Conservation (phyloP, 1,140 invertebrate genomes). For the Rhizoglyphus robini region DNA sequence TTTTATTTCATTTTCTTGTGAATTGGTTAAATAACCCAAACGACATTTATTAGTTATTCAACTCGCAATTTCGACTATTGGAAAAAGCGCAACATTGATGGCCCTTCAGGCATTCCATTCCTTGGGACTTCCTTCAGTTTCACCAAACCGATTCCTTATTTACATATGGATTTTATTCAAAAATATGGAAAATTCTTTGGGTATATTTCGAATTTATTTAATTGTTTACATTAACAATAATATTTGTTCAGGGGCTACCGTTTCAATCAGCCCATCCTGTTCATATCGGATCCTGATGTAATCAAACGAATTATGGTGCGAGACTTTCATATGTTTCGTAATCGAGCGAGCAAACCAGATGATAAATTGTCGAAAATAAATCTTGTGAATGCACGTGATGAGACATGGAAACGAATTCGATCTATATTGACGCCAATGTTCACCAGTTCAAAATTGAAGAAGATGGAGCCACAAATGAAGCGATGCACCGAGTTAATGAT, state of each 20-base stretch:
- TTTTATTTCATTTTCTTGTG: no score
- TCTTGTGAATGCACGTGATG: slow-evolving; percentile 27
- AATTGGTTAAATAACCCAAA: no score
- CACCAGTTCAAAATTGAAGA: slow-evolving; percentile 43
- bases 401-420: slow-evolving; percentile 41
- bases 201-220: no score
- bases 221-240: neutral
- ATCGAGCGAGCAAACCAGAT: neutral
- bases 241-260: slow-evolving; percentile 3
- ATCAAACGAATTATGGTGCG: slow-evolving; percentile 21
- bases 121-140: slow-evolving; percentile 17
- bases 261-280: slow-evolving; percentile 3
- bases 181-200: slow-evolving; percentile 20
- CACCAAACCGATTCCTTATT: neutral
- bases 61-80: neutral
- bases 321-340: slow-evolving; percentile 19
- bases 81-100: slow-evolving; percentile 12
- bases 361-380: neutral
- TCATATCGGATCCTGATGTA: slow-evolving; percentile 20
- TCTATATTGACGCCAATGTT: slow-evolving; percentile 43
- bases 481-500: neutral
- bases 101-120: slow-evolving; percentile 1
- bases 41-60: neutral
- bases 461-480: slow-evolving; percentile 34
- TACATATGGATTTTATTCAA: neutral